These are phyloP conservation scores for Dunckerocampus dactyliophorus DNA, from an alignment of 2,113 vertebrate species.

Conservation along the genomic window DNA sequence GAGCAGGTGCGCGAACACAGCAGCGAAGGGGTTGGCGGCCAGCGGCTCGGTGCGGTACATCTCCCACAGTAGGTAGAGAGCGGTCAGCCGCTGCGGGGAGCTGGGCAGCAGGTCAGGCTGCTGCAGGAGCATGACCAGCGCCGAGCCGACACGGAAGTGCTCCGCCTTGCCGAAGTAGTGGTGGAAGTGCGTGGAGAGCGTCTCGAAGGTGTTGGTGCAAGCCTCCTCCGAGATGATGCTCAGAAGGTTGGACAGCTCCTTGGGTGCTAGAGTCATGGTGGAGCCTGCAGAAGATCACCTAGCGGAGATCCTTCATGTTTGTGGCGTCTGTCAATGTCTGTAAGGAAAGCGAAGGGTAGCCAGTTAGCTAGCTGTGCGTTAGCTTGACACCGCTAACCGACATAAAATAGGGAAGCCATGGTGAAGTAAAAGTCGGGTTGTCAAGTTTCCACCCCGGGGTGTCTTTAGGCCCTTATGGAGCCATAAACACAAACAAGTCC, in stretches of 20 bases:
- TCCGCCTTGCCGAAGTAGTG: slow-evolving; percentile 94
- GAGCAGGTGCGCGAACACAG: slow-evolving; percentile 94
- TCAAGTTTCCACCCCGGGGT: background rate
- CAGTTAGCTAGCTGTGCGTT: slow-evolving; percentile 10
- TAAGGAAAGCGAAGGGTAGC: background rate
- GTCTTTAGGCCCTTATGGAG: background rate
- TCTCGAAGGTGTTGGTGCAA: slow-evolving; percentile 89
- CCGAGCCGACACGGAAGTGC: slow-evolving; percentile 92
- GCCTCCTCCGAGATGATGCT: slow-evolving; percentile 96
- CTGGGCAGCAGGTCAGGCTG: slow-evolving; percentile 94
- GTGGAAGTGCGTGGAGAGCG: slow-evolving; percentile 90
- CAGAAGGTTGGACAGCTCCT: slow-evolving; percentile 91
- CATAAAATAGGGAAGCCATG: slow-evolving; percentile 13
- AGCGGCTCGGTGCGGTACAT: slow-evolving; percentile 98
- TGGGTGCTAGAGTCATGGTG: slow-evolving; percentile 88
- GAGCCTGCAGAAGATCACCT: background rate
- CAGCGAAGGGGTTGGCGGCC: slow-evolving; percentile 94
- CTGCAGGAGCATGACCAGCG: slow-evolving; percentile 92
- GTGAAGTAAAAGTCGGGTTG: background rate
- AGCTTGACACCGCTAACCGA: slow-evolving; percentile 39
- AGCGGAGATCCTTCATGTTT: too few relatives aligned
- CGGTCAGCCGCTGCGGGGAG: slow-evolving; percentile 91
- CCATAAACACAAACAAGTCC: fast-evolving
- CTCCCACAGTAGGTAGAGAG: slow-evolving; percentile 98
- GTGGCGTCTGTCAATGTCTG: too few relatives aligned